A percentile compares a stretch with the other conserved stretches of the same genome.
These are phyloP conservation scores for Grallaria varia DNA, from an alignment of 2,113 vertebrate species.

Conservation along the genomic window DNA sequence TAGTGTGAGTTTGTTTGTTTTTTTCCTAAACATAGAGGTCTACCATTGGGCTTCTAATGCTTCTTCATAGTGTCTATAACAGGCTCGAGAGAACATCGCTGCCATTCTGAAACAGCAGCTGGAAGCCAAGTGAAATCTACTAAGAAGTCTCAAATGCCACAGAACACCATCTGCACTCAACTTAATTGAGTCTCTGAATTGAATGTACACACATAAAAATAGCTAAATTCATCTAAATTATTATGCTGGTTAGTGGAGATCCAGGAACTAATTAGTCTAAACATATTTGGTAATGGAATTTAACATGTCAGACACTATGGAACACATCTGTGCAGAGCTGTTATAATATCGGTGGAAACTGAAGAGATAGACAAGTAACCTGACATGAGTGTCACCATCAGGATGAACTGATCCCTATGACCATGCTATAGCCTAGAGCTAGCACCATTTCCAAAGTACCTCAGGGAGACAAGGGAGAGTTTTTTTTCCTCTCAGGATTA, in stretches of 20 bases:
- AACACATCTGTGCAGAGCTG: neutral
- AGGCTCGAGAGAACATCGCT: neutral
- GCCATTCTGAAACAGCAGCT: neutral
- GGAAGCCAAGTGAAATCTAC: neutral
- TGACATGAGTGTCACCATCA: neutral
- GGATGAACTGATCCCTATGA: neutral
- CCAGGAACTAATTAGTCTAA: neutral
- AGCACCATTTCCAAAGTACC: neutral
- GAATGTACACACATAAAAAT: neutral
- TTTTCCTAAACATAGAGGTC: neutral
- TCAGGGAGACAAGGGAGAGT: neutral
- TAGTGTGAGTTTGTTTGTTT: neutral
- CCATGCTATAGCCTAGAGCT: accelerated
- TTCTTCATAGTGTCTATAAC: neutral
- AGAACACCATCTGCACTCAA: neutral
- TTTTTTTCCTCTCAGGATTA: neutral
- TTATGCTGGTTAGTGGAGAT: neutral
- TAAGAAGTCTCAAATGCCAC: neutral
- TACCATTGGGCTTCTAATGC: neutral
- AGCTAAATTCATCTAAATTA: neutral
- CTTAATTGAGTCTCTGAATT: neutral
- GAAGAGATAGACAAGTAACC: neutral
- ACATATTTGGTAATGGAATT: neutral
- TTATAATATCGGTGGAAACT: neutral
- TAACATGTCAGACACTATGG: neutral